phyloP scores from a whole-genome alignment of 1,140 invertebrate genomes.

The Drosophila mayri region DNA sequence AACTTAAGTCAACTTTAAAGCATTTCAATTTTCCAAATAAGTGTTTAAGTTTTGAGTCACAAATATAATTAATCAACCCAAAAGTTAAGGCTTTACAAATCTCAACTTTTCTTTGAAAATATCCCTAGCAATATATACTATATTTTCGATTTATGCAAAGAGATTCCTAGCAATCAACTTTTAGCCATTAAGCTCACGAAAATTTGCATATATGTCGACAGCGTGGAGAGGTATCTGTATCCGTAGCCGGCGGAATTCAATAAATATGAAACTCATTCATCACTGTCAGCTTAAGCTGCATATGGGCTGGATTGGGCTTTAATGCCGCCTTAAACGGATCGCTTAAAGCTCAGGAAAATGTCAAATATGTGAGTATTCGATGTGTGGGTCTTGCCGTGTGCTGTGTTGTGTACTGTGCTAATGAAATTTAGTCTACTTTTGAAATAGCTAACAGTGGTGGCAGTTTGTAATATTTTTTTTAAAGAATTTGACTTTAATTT shows the following conservation, averaged over 20 bases:
- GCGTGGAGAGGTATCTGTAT: slow-evolving; percentile 16
- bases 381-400: neutral
- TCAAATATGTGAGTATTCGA: slow-evolving; percentile 4
- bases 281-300: slow-evolving; percentile 68
- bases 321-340: slow-evolving; percentile 45
- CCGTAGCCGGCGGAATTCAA: slow-evolving; percentile 49
- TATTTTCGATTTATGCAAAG: slow-evolving; percentile 55
- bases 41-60: neutral
- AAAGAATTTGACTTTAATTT: neutral
- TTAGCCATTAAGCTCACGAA: slow-evolving; percentile 28
- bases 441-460: neutral
- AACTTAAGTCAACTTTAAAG: neutral
- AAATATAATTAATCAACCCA: slow-evolving; percentile 4
- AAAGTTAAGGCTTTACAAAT: neutral
- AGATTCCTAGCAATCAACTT: slow-evolving; percentile 11
- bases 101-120: neutral
- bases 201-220: slow-evolving; percentile 37
- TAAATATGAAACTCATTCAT: slow-evolving; percentile 75
- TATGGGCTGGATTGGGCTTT: slow-evolving; percentile 35
- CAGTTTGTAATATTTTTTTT: neutral
- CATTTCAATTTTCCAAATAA: neutral
- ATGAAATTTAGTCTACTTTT: slow-evolving; percentile 34
- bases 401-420: slow-evolving; percentile 15
- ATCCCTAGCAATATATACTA: neutral
- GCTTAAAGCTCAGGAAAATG: slow-evolving; percentile 45